Evolutionary conservation across 2,797 vertebrate species (phyloP).

Genomic region (Pseudomugil gertrudae): DNA sequence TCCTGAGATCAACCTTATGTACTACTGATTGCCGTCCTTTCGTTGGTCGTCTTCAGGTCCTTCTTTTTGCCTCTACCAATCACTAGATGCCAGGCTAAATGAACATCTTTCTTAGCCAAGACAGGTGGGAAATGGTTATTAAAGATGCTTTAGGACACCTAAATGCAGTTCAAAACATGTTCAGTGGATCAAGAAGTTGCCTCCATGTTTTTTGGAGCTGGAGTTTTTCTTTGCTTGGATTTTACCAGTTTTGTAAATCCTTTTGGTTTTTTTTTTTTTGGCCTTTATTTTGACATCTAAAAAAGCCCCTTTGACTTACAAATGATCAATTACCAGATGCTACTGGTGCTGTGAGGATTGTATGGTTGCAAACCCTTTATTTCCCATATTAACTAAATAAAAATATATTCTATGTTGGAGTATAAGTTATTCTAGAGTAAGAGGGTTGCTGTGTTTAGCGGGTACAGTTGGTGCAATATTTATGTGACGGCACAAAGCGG

Average conservation of each 20-base stretch:
- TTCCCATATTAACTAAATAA: slow-evolving; percentile 75
- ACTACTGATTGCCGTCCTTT: slow-evolving; percentile 75
- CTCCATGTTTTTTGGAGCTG: slow-evolving; percentile 53
- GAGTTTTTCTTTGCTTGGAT: slow-evolving; percentile 59
- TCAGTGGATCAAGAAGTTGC: slow-evolving; percentile 50
- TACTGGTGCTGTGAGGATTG: slow-evolving; percentile 60
- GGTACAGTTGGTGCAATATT: slow-evolving; percentile 84
- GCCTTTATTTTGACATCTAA: slow-evolving; percentile 13
- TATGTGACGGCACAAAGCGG: slow-evolving; percentile 70
- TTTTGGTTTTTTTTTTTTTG: slow-evolving; percentile 36
- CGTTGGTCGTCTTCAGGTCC: slow-evolving; percentile 55
- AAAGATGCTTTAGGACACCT: slow-evolving; percentile 37
- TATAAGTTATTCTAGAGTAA: slow-evolving; percentile 70
- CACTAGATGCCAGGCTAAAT: slow-evolving; percentile 28
- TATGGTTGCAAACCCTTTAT: slow-evolving; percentile 72
- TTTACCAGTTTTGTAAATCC: slow-evolving; percentile 69
- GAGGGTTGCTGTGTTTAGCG: slow-evolving; percentile 76
- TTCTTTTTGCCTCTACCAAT: slow-evolving; percentile 39
- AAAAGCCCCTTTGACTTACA: slow-evolving; percentile 54
- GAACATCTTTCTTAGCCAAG: slow-evolving; percentile 28
- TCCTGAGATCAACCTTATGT: slow-evolving; percentile 52
- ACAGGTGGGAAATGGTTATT: slow-evolving; percentile 21
- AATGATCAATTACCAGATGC: slow-evolving; percentile 54
- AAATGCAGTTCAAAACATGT: slow-evolving; percentile 53
- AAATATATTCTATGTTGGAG: slow-evolving; percentile 81